A percentile compares a stretch with the other conserved stretches of the same genome.
Conservation (phyloP, 2,797 vertebrate species). For the Pangasius mekongensis region DNA sequence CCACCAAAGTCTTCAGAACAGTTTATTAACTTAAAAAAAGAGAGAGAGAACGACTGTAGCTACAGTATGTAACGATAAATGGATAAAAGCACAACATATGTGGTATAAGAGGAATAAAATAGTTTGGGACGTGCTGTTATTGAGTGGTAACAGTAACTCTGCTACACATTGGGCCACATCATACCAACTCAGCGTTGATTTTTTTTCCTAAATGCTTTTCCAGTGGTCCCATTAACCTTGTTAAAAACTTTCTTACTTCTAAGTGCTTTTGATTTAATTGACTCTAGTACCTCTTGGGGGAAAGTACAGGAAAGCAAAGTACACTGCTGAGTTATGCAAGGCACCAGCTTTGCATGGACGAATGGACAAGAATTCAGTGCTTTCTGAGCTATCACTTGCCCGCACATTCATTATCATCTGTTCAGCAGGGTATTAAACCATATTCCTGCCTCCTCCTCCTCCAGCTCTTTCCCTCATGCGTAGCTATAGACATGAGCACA, state of each 20-base stretch:
- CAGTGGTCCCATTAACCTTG: constrained; percentile 67
- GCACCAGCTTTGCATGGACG: not conserved
- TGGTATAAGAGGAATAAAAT: not conserved
- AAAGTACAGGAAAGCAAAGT: not conserved
- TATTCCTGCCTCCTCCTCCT: constrained; percentile 41
- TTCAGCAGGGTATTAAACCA: constrained; percentile 23
- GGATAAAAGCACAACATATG: not conserved
- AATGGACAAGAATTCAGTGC: constrained; percentile 1
- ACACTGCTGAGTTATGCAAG: not conserved
- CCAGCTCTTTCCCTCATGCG: not conserved
- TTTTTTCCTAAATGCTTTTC: constrained; percentile 38
- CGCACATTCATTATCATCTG: constrained; percentile 45
- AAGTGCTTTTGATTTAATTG: constrained; percentile 74
- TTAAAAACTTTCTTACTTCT: constrained; percentile 70
- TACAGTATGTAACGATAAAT: not conserved
- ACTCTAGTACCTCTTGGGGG: constrained; percentile 61
- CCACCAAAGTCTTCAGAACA: not conserved
- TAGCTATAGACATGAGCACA: not conserved
- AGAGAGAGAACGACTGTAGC: not conserved
- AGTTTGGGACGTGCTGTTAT: not conserved
- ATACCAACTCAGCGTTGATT: not conserved
- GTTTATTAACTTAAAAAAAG: not conserved
- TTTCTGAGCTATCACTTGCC: constrained; percentile 41
- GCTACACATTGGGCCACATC: not conserved
- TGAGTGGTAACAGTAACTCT: not conserved